Evolutionary conservation across 1,140 invertebrate genomes (phyloP).

Genomic region (Drosophila nigromelanica): DNA sequence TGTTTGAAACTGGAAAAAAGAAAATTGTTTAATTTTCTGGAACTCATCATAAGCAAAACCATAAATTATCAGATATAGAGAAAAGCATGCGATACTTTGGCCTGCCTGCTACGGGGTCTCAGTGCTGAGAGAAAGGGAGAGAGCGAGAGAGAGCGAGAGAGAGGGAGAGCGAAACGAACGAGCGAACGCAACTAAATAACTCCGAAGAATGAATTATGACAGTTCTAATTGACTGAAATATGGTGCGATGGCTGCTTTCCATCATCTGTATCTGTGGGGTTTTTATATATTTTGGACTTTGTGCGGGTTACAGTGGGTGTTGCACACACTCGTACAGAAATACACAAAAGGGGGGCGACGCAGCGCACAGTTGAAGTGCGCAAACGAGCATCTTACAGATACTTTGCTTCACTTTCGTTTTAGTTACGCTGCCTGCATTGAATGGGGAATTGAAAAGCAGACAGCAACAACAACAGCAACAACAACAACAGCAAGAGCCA

Average conservation of each 20-base stretch:
- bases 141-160: background rate
- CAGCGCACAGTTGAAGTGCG: slow-evolving; percentile 52
- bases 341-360: slow-evolving; percentile 7
- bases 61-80: slow-evolving; percentile 70
- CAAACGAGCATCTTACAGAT: slow-evolving; percentile 70
- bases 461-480: slow-evolving; percentile 16
- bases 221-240: slow-evolving; percentile 84
- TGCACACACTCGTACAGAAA: background rate
- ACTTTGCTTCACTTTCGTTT: slow-evolving; percentile 74
- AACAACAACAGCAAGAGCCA: too few species aligned
- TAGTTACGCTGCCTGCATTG: slow-evolving; percentile 60
- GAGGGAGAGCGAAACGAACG: slow-evolving; percentile 15
- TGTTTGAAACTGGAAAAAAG: slow-evolving; percentile 38
- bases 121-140: slow-evolving; percentile 2
- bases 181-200: slow-evolving; percentile 72
- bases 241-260: slow-evolving; percentile 82
- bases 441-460: slow-evolving; percentile 43
- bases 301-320: slow-evolving; percentile 42
- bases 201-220: slow-evolving; percentile 83
- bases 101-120: slow-evolving; percentile 5
- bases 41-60: slow-evolving; percentile 78
- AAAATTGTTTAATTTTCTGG: slow-evolving; percentile 82
- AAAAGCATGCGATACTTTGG: slow-evolving; percentile 36
- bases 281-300: slow-evolving; percentile 28
- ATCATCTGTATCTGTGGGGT: slow-evolving; percentile 54